Evolutionary conservation across 1,140 invertebrate genomes (phyloP).

Genomic region (Ostrea denselamellosa): DNA sequence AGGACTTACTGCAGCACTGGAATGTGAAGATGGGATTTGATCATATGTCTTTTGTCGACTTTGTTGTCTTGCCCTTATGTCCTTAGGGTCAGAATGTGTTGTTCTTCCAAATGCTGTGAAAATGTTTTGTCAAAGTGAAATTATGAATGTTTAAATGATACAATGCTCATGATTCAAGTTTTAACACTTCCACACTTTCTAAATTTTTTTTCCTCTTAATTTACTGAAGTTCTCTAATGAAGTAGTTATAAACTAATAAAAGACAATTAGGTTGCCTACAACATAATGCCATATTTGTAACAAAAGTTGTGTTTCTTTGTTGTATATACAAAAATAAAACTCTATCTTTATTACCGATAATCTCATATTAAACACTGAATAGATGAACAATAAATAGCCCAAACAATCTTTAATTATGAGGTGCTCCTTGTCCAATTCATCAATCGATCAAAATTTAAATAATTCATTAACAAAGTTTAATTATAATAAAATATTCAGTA

Average conservation of each 20-base stretch:
- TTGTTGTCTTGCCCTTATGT: slow-evolving; percentile 43
- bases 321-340: too few relatives aligned
- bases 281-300: too few relatives aligned
- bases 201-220: not conserved
- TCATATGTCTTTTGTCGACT: slow-evolving; percentile 52
- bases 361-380: too few relatives aligned
- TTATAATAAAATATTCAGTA: too few relatives aligned
- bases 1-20: slow-evolving; percentile 48
- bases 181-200: not conserved
- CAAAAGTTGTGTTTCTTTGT: too few relatives aligned
- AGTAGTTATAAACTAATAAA: not conserved
- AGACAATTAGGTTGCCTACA: too few relatives aligned
- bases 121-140: not conserved
- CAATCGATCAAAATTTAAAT: too few relatives aligned
- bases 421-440: too few relatives aligned
- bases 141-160: not conserved
- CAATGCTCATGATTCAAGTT: not conserved
- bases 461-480: too few relatives aligned
- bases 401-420: too few relatives aligned
- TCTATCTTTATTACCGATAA: too few relatives aligned
- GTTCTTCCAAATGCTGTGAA: slow-evolving; percentile 75
- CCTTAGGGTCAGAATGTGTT: slow-evolving; percentile 65
- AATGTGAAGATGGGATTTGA: slow-evolving; percentile 43
- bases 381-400: too few relatives aligned
- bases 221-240: not conserved